Conservation (phyloP, 2,113 vertebrate genomes). For the Scortum barcoo region DNA sequence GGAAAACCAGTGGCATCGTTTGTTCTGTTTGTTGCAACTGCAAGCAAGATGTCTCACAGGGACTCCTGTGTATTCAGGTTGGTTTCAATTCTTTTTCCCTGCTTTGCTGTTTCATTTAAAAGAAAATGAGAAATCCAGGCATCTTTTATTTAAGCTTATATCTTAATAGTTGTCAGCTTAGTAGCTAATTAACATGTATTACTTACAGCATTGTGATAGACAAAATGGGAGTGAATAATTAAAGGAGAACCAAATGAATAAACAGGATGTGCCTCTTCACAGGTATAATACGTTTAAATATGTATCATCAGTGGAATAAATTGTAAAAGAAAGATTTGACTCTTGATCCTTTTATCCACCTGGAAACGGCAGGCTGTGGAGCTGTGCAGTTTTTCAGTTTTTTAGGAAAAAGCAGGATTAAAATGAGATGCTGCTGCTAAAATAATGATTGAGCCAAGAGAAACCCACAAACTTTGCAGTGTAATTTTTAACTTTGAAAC, state of each 20-base stretch:
- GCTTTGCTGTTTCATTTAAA: neutral
- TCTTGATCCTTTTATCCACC: constrained; percentile 12
- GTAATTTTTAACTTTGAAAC: constrained; percentile 22
- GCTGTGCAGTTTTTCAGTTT: neutral
- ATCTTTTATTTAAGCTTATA: constrained; percentile 5
- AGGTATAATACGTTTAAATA: constrained; percentile 5
- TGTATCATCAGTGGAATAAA: neutral
- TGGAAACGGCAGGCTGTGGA: neutral
- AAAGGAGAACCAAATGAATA: constrained; percentile 16
- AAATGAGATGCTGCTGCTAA: neutral
- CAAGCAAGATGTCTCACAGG: constrained; percentile 3
- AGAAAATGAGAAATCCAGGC: neutral
- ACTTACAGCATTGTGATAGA: constrained; percentile 13
- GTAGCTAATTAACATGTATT: constrained; percentile 41
- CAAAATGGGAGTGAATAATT: constrained; percentile 39
- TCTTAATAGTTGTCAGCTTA: neutral
- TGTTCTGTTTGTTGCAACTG: neutral
- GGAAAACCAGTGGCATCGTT: neutral
- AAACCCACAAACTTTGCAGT: neutral
- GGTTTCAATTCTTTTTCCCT: neutral
- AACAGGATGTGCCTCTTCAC: neutral
- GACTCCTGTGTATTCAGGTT: neutral
- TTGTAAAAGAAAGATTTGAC: neutral
- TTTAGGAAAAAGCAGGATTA: neutral
- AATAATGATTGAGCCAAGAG: constrained; percentile 25